These are phyloP conservation scores for Montifringilla adamsi DNA, from an alignment of 2,113 vertebrate genomes.

Conservation along the genomic window DNA sequence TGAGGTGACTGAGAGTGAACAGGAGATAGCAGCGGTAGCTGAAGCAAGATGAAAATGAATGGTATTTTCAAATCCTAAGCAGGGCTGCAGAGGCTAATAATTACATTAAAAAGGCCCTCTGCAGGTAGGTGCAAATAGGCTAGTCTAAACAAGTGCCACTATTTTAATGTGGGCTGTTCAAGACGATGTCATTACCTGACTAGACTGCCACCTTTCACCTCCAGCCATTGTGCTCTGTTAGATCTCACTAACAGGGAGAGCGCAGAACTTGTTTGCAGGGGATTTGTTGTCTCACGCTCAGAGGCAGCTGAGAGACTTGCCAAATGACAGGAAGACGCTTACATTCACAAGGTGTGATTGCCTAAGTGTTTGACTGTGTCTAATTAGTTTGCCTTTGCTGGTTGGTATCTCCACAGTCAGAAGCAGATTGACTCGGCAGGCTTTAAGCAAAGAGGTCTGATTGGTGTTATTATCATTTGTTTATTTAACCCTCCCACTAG, in stretches of 20 bases:
- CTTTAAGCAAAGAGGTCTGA: constrained; percentile 80
- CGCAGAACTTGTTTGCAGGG: constrained; percentile 74
- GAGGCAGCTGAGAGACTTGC: constrained; percentile 86
- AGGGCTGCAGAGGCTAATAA: constrained; percentile 80
- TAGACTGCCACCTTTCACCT: constrained; percentile 81
- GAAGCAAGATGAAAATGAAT: constrained; percentile 82
- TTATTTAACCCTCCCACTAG: constrained; percentile 78
- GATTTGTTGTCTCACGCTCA: constrained; percentile 83
- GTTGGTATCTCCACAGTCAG: constrained; percentile 80
- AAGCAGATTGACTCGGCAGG: constrained; percentile 81
- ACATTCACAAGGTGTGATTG: constrained; percentile 89
- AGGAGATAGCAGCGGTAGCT: constrained; percentile 70
- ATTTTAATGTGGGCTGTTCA: constrained; percentile 76
- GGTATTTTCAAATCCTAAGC: constrained; percentile 80
- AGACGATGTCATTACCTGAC: constrained; percentile 81
- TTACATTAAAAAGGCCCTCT: constrained; percentile 85
- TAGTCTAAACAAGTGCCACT: constrained; percentile 82
- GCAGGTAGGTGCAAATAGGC: constrained; percentile 84
- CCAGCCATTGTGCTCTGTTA: constrained; percentile 79
- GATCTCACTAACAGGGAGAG: constrained; percentile 80
- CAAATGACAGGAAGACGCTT: constrained; percentile 92
- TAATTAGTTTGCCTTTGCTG: constrained; percentile 87
- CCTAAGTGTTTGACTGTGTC: constrained; percentile 87
- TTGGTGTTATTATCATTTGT: constrained; percentile 90
- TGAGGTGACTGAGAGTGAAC: constrained; percentile 69